A percentile compares a stretch with the other conserved stretches of the same genome.
Evolutionary conservation across 2,888 invertebrate genomes (phyloP).

Genomic region (Cryptocheilus praepositus): DNA sequence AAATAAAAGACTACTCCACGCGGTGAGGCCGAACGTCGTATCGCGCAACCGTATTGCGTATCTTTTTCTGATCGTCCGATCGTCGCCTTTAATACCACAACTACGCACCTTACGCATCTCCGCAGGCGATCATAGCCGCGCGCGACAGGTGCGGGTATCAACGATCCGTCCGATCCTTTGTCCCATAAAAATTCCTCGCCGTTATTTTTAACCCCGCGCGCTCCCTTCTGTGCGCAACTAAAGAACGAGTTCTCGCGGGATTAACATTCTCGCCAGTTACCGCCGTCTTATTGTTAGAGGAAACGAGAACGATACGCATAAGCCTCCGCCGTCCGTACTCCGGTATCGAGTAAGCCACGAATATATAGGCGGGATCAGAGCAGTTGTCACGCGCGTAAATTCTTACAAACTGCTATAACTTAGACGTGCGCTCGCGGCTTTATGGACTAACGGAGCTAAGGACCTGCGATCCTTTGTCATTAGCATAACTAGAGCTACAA

Average conservation of each 20-base stretch:
- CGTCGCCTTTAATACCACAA: background rate
- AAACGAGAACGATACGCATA: too few species aligned
- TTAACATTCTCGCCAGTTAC: background rate
- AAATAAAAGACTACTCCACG: background rate
- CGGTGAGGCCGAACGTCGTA: conserved; percentile 6
- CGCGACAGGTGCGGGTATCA: conserved; percentile 28
- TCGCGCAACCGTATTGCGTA: background rate
- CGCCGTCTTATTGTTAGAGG: too few species aligned
- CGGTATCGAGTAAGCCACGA: too few species aligned
- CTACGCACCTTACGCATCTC: conserved; percentile 7
- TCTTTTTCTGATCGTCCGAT: conserved; percentile 8
- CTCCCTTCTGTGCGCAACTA: background rate
- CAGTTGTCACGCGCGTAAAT: too few species aligned
- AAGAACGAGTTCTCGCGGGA: background rate
- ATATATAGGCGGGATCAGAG: too few species aligned
- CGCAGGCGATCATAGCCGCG: background rate
- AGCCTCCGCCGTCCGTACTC: too few species aligned
- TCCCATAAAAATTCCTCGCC: background rate
- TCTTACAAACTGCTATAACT: too few species aligned
- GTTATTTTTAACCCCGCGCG: conserved; percentile 6
- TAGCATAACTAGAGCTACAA: too few species aligned
- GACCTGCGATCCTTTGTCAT: too few species aligned
- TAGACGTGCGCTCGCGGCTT: too few species aligned
- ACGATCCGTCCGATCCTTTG: conserved; percentile 17
- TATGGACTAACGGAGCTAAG: too few species aligned